These are phyloP conservation scores for Drosophila mimica DNA, from an alignment of 2,888 invertebrate genomes.

Conservation along the genomic window DNA sequence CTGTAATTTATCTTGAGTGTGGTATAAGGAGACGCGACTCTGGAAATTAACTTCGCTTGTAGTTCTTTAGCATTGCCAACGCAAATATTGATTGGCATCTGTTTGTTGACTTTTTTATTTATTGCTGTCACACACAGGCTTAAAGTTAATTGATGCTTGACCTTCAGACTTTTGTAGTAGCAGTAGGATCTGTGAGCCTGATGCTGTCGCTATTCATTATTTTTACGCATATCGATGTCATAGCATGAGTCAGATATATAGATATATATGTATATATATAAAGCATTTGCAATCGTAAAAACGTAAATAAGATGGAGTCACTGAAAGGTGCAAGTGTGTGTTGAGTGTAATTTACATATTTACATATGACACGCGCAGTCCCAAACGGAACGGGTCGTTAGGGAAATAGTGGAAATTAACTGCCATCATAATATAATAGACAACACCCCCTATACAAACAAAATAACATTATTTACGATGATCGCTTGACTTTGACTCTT, in stretches of 20 bases:
- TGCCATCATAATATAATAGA: conserved; percentile 27
- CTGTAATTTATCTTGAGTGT: not conserved
- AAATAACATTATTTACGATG: conserved; percentile 5
- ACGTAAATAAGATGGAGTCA: conserved; percentile 33
- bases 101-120: not conserved
- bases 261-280: conserved; percentile 1
- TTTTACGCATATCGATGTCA: conserved; percentile 23
- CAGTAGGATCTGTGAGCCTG: not conserved
- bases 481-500: conserved; percentile 7
- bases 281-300: conserved; percentile 3
- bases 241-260: conserved; percentile 35
- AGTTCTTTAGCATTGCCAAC: not conserved
- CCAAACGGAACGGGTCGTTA: not conserved
- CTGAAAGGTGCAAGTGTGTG: conserved; percentile 27
- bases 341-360: conserved; percentile 33
- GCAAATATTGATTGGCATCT: not conserved
- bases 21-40: not conserved
- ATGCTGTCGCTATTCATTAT: conserved; percentile 1
- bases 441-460: conserved; percentile 23
- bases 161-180: conserved; percentile 15
- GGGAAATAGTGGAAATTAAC: conserved; percentile 9
- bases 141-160: conserved; percentile 28
- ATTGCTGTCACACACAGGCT: not conserved
- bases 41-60: too few species aligned
- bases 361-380: conserved; percentile 36